Conservation (phyloP, 2,888 invertebrate genomes). For the Epirrhoe alternata region DNA sequence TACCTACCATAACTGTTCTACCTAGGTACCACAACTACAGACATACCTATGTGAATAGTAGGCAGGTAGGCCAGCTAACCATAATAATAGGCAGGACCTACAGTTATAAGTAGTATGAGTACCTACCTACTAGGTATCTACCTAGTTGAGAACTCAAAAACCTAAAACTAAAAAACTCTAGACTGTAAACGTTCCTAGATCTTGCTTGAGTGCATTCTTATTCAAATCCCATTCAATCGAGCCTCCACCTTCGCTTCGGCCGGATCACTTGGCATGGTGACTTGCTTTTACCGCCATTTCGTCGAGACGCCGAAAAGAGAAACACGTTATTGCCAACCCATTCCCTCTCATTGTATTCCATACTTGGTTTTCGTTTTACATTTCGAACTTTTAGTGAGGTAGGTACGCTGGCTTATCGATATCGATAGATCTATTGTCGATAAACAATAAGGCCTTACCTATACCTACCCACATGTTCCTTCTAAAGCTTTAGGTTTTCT, state of each 20-base stretch:
- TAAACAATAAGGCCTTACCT: not conserved
- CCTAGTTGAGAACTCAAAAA: too few relatives aligned
- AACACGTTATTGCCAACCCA: constrained; percentile 49
- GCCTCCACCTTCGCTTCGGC: constrained; percentile 32
- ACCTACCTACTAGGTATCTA: not conserved
- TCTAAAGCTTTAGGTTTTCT: too few relatives aligned
- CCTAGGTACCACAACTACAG: too few relatives aligned
- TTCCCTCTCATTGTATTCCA: constrained; percentile 79
- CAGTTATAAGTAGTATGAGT: too few relatives aligned
- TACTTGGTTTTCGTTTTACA: constrained; percentile 83
- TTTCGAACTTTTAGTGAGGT: constrained; percentile 67
- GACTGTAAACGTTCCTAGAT: not conserved
- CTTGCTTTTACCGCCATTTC: constrained; percentile 62
- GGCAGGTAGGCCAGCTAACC: too few relatives aligned
- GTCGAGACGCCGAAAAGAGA: constrained; percentile 64
- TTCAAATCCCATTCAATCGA: constrained; percentile 42
- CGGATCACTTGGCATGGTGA: constrained; percentile 46
- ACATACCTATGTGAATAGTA: too few relatives aligned
- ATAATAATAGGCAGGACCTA: too few relatives aligned
- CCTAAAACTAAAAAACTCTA: too few relatives aligned
- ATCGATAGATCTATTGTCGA: constrained; percentile 6
- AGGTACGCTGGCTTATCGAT: constrained; percentile 49
- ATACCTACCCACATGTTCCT: not conserved
- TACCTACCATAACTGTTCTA: too few relatives aligned
- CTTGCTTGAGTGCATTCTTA: constrained; percentile 32